Percentiles rank a stretch among this genome's conserved stretches.
phyloP scores from a whole-genome alignment of 2,888 invertebrate species.

The Catocala fraxini region DNA sequence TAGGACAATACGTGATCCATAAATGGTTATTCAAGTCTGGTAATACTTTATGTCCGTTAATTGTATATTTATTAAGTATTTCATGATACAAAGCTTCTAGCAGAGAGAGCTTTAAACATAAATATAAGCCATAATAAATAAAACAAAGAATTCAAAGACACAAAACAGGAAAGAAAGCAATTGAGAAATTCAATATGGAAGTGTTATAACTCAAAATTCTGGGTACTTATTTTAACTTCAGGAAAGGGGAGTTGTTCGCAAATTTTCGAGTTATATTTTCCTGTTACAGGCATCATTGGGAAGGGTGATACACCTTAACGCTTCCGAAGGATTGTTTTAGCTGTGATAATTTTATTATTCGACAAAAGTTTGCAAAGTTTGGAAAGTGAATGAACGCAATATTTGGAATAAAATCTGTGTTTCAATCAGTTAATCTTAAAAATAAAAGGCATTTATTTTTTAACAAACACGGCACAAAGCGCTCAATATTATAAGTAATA shows the following conservation, averaged over 20 bases:
- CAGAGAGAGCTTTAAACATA: too few species aligned
- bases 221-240: constrained; percentile 19
- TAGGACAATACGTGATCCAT: too few species aligned
- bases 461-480: too few species aligned
- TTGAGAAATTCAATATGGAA: constrained; percentile 19
- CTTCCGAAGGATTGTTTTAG: constrained; percentile 1
- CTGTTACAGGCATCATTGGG: not conserved
- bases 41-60: too few species aligned
- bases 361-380: constrained; percentile 1
- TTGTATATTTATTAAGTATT: too few species aligned
- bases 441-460: not conserved
- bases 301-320: constrained; percentile 1
- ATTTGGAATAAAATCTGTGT: too few species aligned
- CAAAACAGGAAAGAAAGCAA: constrained; percentile 26
- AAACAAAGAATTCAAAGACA: constrained; percentile 8
- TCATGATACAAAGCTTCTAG: too few species aligned
- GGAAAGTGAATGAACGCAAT: too few species aligned
- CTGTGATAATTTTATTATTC: constrained; percentile 2
- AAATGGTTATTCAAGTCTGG: too few species aligned
- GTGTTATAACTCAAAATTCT: constrained; percentile 25
- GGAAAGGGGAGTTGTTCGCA: constrained; percentile 13
- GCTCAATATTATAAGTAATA: too few species aligned
- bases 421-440: too few species aligned
- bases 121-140: not conserved
- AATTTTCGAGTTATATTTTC: constrained; percentile 21